A percentile compares a stretch with the other conserved stretches of the same genome.
Evolutionary conservation across 2,113 vertebrate species (phyloP).

Genomic region (Zapus hudsonius): DNA sequence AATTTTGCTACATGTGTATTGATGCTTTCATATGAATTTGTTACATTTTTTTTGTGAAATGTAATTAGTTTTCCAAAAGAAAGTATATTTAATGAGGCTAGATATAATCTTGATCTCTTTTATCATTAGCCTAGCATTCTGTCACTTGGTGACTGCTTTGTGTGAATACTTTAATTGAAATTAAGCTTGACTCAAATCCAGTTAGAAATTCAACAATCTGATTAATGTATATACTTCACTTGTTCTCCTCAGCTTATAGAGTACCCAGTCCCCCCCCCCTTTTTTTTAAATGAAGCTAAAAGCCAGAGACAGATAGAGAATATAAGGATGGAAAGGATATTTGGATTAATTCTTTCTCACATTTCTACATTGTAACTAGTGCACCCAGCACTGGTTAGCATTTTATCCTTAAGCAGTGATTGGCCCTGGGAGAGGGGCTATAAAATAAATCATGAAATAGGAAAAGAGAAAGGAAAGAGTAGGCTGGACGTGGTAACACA

Average conservation of each 20-base stretch:
- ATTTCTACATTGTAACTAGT: neutral
- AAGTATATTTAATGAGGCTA: neutral
- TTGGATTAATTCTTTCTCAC: neutral
- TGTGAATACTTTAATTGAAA: slow-evolving; percentile 11
- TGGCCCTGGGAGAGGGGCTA: neutral
- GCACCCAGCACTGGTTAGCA: neutral
- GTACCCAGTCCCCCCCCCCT: neutral
- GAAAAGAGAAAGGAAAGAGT: too few relatives aligned
- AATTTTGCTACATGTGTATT: neutral
- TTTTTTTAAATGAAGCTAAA: neutral
- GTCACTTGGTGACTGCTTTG: neutral
- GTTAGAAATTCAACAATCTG: neutral
- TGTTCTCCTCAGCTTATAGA: neutral
- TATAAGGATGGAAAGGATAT: neutral
- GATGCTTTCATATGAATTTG: slow-evolving; percentile 19
- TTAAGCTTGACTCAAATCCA: neutral
- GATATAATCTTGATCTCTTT: neutral
- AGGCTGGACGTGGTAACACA: too few relatives aligned
- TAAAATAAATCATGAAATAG: neutral
- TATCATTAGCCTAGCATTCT: neutral
- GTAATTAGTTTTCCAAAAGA: neutral
- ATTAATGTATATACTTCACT: neutral
- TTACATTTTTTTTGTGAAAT: neutral
- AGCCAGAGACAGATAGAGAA: neutral
- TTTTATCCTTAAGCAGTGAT: slow-evolving; percentile 41